Base-by-base conservation (phyloP, 37 sponge, comb jelly and placozoan genomes). In the Cliona cf. orientalis region DNA sequence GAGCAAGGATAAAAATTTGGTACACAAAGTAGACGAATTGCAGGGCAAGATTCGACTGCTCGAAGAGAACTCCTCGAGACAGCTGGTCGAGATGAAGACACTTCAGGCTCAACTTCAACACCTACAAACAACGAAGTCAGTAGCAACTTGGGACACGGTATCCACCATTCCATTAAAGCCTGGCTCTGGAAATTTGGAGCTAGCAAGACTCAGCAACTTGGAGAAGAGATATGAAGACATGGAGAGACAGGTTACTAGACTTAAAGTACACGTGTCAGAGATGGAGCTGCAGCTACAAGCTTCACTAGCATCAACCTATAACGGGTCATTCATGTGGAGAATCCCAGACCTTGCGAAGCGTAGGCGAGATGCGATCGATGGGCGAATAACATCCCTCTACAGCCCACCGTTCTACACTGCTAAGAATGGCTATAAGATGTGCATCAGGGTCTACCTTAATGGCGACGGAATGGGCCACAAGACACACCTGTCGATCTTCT, bases 351-450 rank as follows among this genome's bases (percentile, higher is more conserved):
- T 94, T 34, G 14, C 45, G 28, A 71, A 86, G 31, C 79, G 95
- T 74, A 78, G 67, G 41, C 58, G 89, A 66, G 95, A 94, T 59
- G 95, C 95, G 6, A 76, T 80, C 19, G 78, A 83, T 2, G 92
- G 86, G 26, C 39, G 84, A 28, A 84, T 90, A 12, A 90, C 88
- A 26, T 88, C 92, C 17, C 88, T 94, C 33, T 94, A 94, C 63
- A 87, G 88, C 75, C 95, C 91, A n/a, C 92, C 93, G 0, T 93
- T 88, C 74, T 93, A 93, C 73, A 93, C 90, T 0, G 90, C 86
- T 35, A 59, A 85, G 26, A 90, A 86, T 80, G 95, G 95, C 12
- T 94, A 94, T 77, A 94, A 94, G 79, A 91, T 94, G 95, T 94
- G 95, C 55, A 76, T 90, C 14, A 66, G 92, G 49, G 85, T 84